These are phyloP conservation scores for Cossypha caffra DNA, from an alignment of 2,797 vertebrate species.

Conservation along the genomic window DNA sequence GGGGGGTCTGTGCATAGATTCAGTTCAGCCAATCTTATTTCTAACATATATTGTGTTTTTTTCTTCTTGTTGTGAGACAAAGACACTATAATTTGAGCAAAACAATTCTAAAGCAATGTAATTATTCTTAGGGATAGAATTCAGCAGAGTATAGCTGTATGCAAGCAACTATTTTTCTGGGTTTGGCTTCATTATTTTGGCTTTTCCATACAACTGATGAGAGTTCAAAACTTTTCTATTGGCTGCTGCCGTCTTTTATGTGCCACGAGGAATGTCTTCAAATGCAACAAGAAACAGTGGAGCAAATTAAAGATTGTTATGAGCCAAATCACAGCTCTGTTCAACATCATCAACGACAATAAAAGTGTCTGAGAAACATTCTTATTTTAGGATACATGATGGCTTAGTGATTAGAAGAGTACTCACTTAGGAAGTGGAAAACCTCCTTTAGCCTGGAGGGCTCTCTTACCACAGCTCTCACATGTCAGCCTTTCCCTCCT, in stretches of 20 bases:
- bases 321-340: background rate
- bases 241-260: background rate
- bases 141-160: background rate
- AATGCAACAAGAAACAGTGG: background rate
- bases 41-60: background rate
- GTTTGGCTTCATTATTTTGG: background rate
- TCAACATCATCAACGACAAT: background rate
- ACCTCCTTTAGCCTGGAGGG: background rate
- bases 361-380: background rate
- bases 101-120: background rate
- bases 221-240: background rate
- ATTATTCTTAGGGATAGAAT: background rate
- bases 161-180: background rate
- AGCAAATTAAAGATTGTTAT: background rate
- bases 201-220: background rate
- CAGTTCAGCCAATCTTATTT: background rate
- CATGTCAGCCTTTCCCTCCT: background rate
- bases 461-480: background rate
- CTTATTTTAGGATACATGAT: background rate
- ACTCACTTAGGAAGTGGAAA: background rate
- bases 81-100: background rate
- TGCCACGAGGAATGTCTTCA: background rate
- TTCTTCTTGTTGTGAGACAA: background rate
- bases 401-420: background rate
- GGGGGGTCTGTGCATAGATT: background rate